Conservation (phyloP, 2,113 vertebrate species). For the Otus sunia region DNA sequence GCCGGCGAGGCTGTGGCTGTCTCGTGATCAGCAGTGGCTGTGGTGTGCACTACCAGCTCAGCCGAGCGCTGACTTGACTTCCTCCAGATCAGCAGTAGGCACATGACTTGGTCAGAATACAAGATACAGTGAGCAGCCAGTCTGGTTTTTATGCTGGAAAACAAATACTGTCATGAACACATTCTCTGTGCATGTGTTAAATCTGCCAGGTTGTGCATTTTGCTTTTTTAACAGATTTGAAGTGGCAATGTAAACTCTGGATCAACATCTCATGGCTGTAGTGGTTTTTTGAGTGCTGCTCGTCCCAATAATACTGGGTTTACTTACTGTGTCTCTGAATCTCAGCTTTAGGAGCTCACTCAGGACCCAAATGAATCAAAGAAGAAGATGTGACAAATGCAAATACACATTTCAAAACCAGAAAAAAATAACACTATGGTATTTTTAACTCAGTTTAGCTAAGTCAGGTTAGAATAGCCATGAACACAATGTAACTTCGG, state of each 20-base stretch:
- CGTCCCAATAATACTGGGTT: no score
- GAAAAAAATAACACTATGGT: neutral
- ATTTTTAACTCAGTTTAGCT: neutral
- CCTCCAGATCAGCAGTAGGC: neutral
- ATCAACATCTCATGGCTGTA: neutral
- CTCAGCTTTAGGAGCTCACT: neutral
- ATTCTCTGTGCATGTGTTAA: neutral
- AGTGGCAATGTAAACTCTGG: neutral
- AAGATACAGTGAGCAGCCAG: neutral
- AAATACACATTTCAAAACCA: neutral
- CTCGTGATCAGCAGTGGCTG: accelerated
- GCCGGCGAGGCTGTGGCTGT: neutral
- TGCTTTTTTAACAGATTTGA: neutral
- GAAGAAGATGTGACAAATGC: neutral
- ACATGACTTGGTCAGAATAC: neutral
- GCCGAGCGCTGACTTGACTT: neutral
- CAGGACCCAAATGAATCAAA: neutral
- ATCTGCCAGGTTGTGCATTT: neutral
- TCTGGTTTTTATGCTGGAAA: neutral
- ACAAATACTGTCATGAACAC: neutral
- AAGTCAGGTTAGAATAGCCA: neutral
- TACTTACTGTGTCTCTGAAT: neutral
- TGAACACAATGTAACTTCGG: neutral
- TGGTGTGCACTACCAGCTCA: neutral
- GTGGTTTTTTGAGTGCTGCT: neutral